Evolutionary conservation across 2,113 vertebrate species (phyloP).

Genomic region (Eclectus roratus): DNA sequence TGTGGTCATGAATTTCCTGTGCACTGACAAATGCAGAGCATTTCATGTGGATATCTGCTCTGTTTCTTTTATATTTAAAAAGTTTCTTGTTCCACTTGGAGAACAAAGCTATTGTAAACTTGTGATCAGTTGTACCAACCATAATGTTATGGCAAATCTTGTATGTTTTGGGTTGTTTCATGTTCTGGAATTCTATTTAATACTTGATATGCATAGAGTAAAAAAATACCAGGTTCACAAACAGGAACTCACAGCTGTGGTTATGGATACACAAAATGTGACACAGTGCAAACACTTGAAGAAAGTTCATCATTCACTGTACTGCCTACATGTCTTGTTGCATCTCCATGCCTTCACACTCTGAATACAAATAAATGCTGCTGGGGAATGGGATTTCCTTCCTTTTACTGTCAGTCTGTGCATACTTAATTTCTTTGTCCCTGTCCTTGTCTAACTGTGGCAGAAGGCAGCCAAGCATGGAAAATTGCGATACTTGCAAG

Average conservation of each 20-base stretch:
- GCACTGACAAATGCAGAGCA: not conserved
- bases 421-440: not conserved
- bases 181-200: not conserved
- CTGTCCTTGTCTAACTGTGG: not conserved
- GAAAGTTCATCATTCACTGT: not conserved
- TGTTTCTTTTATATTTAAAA: not conserved
- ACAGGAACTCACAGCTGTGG: not conserved
- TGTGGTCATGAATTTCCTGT: not conserved
- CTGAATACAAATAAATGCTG: not conserved
- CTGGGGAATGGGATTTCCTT: not conserved
- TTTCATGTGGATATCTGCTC: not conserved
- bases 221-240: not conserved
- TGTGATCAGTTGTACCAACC: not conserved
- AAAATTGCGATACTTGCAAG: not conserved
- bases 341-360: not conserved
- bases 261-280: not conserved
- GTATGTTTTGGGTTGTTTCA: not conserved
- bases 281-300: not conserved
- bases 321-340: not conserved
- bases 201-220: not conserved
- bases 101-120: not conserved
- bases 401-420: not conserved
- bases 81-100: not conserved
- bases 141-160: not conserved
- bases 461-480: not conserved